Percentiles rank a stretch among this genome's conserved stretches.
phyloP scores from a whole-genome alignment of 2,888 invertebrate species.

The Diloba caeruleocephala region DNA sequence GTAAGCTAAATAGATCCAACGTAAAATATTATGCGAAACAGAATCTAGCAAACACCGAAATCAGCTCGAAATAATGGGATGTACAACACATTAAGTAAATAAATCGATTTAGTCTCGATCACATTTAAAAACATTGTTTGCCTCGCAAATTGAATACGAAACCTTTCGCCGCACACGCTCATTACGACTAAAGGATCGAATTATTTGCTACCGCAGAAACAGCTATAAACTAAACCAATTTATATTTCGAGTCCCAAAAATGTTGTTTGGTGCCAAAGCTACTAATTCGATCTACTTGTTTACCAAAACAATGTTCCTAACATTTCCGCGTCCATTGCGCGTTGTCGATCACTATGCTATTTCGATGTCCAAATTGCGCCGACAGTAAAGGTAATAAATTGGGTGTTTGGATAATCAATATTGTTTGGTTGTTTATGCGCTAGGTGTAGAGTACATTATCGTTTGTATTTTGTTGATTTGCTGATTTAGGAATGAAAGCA shows the following conservation, averaged over 20 bases:
- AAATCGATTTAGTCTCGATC: slow-evolving; percentile 38
- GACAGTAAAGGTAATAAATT: slow-evolving; percentile 30
- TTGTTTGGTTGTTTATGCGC: slow-evolving; percentile 23
- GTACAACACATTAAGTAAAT: slow-evolving; percentile 33
- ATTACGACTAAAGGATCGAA: slow-evolving; percentile 23
- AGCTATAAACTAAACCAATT: slow-evolving; percentile 34
- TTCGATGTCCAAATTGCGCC: slow-evolving; percentile 26
- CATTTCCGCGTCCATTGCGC: slow-evolving; percentile 21
- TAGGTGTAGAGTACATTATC: slow-evolving; percentile 17
- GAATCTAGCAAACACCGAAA: slow-evolving; percentile 3
- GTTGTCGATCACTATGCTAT: slow-evolving; percentile 11
- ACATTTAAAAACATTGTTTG: slow-evolving; percentile 35
- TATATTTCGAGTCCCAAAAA: slow-evolving; percentile 29
- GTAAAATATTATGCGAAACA: slow-evolving; percentile 5
- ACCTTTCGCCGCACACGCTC: slow-evolving; percentile 31
- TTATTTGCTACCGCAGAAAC: slow-evolving; percentile 22
- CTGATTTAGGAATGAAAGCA: slow-evolving; percentile 19
- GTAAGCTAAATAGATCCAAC: slow-evolving; percentile 7
- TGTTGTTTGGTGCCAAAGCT: slow-evolving; percentile 34
- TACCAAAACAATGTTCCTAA: slow-evolving; percentile 15
- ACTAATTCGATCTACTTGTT: slow-evolving; percentile 33
- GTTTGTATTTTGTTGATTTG: slow-evolving; percentile 21
- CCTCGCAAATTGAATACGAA: slow-evolving; percentile 39
- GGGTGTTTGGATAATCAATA: slow-evolving; percentile 29
- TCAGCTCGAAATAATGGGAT: slow-evolving; percentile 19